These are phyloP conservation scores for Rhimphoctona megacephalus DNA, from an alignment of 2,888 invertebrate genomes.

Conservation along the genomic window DNA sequence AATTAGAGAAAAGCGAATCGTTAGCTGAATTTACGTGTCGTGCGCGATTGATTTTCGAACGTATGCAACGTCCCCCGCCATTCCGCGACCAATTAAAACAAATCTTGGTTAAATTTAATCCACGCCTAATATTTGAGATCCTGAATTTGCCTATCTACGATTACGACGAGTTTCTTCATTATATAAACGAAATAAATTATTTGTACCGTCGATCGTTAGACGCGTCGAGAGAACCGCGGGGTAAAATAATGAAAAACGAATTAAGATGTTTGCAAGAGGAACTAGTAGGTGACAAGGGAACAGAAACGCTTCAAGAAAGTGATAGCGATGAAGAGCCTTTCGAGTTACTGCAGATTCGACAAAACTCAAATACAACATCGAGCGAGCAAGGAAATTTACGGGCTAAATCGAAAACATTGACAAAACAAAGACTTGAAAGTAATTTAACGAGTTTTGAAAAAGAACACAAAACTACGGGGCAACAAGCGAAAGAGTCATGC, in stretches of 20 bases:
- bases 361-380: not conserved
- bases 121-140: conserved; percentile 52
- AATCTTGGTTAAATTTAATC: conserved; percentile 56
- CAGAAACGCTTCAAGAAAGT: not conserved
- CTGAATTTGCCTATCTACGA: conserved; percentile 36
- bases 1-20: conserved; percentile 52
- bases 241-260: not conserved
- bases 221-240: conserved; percentile 5
- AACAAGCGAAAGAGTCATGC: not conserved
- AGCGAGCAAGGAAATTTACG: not conserved
- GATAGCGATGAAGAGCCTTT: not conserved
- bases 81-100: conserved; percentile 50
- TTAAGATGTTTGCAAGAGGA: not conserved
- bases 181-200: conserved; percentile 52
- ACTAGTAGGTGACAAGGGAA: not conserved
- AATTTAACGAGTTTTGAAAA: conserved; percentile 27
- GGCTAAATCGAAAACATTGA: conserved; percentile 5
- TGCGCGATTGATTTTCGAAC: conserved; percentile 59
- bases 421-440: conserved; percentile 40
- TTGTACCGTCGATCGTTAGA: conserved; percentile 42
- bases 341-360: not conserved
- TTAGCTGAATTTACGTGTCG: conserved; percentile 65
- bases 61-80: conserved; percentile 55
- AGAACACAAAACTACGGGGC: not conserved
- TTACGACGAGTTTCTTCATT: conserved; percentile 56